Percentiles rank a stretch among this genome's conserved stretches.
Evolutionary conservation across 1,140 invertebrate species (phyloP).

Genomic region (Aphis gossypii): DNA sequence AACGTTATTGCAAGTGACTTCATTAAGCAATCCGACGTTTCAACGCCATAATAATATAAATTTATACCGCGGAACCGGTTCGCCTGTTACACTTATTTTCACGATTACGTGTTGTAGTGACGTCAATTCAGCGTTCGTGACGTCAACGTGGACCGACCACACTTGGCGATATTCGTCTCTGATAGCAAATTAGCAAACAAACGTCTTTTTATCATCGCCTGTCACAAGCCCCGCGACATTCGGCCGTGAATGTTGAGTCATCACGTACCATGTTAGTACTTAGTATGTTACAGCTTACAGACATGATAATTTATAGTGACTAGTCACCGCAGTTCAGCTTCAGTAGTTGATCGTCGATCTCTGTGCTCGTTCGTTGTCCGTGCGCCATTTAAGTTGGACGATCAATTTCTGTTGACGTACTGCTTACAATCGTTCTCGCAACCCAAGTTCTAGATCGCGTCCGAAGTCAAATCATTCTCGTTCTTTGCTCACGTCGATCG

Average conservation of each 20-base stretch:
- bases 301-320: neutral
- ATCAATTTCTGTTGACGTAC: too few species aligned
- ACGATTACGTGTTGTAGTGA: neutral
- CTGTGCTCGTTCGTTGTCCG: neutral
- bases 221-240: neutral
- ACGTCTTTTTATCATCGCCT: neutral
- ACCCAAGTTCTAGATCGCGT: neutral
- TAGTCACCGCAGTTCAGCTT: neutral
- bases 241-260: neutral
- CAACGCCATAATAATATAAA: neutral
- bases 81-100: neutral
- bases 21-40: neutral
- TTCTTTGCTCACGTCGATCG: neutral
- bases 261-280: neutral
- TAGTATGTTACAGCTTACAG: too few species aligned
- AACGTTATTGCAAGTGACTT: too few species aligned
- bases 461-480: neutral
- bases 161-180: neutral
- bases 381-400: neutral
- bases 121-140: neutral
- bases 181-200: neutral
- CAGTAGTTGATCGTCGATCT: neutral
- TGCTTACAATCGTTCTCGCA: neutral
- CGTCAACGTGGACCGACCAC: neutral
- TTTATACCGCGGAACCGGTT: neutral